Evolutionary conservation across 2,888 invertebrate genomes (phyloP).

Genomic region (Brachypterus glaber): DNA sequence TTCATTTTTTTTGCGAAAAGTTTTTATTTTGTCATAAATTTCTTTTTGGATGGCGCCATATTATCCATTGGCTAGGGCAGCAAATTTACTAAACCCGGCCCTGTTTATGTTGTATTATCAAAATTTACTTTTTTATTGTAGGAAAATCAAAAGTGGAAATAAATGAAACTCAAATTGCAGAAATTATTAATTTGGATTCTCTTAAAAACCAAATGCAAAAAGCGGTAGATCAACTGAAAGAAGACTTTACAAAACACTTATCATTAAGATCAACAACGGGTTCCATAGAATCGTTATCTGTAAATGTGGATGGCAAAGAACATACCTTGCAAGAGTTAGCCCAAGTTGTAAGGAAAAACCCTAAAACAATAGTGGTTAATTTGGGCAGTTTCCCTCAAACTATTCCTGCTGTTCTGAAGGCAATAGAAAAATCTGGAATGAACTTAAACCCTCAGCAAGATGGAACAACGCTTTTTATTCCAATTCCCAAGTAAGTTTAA

Average conservation of each 20-base stretch:
- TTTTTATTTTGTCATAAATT: too few species aligned
- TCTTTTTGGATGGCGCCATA: too few species aligned
- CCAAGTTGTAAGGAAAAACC: constrained; percentile 77
- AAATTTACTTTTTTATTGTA: constrained; percentile 19
- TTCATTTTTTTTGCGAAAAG: too few species aligned
- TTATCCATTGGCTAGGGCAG: too few species aligned
- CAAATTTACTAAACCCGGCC: too few species aligned
- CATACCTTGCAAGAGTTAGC: constrained; percentile 81
- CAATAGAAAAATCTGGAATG: constrained; percentile 72
- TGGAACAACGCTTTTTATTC: constrained; percentile 79
- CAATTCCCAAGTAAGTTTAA: constrained; percentile 68
- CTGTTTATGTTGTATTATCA: too few species aligned
- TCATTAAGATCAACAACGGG: constrained; percentile 72
- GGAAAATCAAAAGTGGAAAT: constrained; percentile 52
- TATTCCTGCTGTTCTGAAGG: constrained; percentile 66
- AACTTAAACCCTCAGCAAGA: constrained; percentile 93
- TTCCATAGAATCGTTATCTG: constrained; percentile 65
- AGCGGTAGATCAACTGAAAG: constrained; percentile 61
- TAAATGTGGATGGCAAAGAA: constrained; percentile 69
- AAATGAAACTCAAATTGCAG: constrained; percentile 59
- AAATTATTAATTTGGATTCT: constrained; percentile 59
- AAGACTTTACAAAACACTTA: constrained; percentile 69
- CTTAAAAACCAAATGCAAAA: constrained; percentile 58
- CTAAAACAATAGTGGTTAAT: constrained; percentile 77
- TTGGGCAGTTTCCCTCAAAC: constrained; percentile 79